Conservation (phyloP, 2,888 invertebrate species). For the Notodonta ziczac region DNA sequence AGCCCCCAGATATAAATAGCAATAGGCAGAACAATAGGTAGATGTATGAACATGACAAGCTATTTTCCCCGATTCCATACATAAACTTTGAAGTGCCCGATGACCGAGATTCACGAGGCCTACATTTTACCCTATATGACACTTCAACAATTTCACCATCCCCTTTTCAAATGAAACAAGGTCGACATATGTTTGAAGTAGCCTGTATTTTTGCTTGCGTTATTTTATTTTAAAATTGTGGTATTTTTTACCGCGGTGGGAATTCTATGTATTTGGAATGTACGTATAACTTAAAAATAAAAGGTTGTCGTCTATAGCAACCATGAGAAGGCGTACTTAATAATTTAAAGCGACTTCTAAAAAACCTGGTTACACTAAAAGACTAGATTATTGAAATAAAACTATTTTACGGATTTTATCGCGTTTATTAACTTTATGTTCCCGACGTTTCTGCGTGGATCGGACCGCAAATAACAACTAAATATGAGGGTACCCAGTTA, state of each 20-base stretch:
- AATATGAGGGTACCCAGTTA: no score
- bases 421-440: no score
- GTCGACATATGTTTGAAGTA: slow-evolving; percentile 52
- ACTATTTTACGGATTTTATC: no score
- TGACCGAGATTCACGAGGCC: slow-evolving; percentile 58
- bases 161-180: slow-evolving; percentile 64
- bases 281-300: no score
- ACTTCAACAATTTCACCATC: slow-evolving; percentile 65
- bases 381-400: no score
- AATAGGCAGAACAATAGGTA: neutral
- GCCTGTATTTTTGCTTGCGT: neutral
- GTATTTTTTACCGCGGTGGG: neutral
- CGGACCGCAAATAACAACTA: no score
- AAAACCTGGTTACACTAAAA: no score
- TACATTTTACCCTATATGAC: slow-evolving; percentile 61
- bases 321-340: no score
- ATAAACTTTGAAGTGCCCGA: slow-evolving; percentile 59
- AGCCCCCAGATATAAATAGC: no score
- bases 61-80: slow-evolving; percentile 25
- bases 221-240: neutral
- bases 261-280: neutral
- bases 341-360: no score
- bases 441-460: no score
- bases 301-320: no score
- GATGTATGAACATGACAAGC: slow-evolving; percentile 10